A percentile compares a stretch with the other conserved stretches of the same genome.
Evolutionary conservation across 2,888 invertebrate genomes (phyloP).

Genomic region (Bimastos eiseni): DNA sequence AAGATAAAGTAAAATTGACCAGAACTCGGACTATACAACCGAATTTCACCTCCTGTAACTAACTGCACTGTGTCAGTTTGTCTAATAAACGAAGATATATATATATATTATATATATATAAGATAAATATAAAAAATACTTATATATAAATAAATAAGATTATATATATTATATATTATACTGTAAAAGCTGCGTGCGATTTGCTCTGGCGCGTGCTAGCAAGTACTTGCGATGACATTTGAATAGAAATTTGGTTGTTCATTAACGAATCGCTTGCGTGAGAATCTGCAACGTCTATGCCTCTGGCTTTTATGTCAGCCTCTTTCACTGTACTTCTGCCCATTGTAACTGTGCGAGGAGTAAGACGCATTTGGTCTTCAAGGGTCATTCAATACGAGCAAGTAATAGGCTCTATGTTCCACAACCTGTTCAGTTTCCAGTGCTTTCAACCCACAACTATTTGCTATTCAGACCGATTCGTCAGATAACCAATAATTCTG

Average conservation of each 20-base stretch:
- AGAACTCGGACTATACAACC: too few relatives aligned
- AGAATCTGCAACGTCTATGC: not conserved
- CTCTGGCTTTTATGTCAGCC: not conserved
- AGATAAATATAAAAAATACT: too few relatives aligned
- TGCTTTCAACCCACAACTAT: not conserved
- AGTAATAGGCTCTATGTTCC: not conserved
- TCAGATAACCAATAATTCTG: not conserved
- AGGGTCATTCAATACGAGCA: not conserved
- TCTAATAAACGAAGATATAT: too few relatives aligned
- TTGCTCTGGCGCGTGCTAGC: not conserved
- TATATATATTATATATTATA: too few relatives aligned
- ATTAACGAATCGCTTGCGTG: not conserved
- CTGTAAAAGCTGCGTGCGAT: not conserved
- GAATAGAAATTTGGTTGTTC: not conserved
- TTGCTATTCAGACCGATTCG: not conserved
- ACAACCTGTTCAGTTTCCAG: not conserved
- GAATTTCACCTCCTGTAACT: too few relatives aligned
- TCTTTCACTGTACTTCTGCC: not conserved
- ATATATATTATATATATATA: too few relatives aligned
- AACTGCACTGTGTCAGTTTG: not conserved
- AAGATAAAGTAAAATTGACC: too few relatives aligned
- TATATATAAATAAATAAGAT: too few relatives aligned
- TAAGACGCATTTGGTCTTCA: not conserved
- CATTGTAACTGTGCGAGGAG: not conserved
- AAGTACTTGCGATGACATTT: not conserved